Evolutionary conservation across 2,797 vertebrate genomes (phyloP), one percentile per base, ranked within the genome.

Genomic region (Pseudotriccus pelzelni): DNA sequence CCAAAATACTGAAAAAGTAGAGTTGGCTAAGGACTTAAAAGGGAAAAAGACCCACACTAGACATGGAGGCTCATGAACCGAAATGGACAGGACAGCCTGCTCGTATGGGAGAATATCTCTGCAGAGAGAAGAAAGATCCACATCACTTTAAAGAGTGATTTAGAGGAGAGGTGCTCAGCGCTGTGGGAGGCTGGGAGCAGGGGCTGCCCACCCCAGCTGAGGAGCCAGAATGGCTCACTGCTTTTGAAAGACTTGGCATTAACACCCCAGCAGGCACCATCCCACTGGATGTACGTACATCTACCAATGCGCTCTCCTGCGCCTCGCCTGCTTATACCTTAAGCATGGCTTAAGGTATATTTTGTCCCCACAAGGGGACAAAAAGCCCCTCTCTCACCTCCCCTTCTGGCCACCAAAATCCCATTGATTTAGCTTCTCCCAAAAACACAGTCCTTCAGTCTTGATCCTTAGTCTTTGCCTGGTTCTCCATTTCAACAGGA

Each of bases 271-370:
- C 1, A 60, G 68, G 46, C 74, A 78, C 36, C 1, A 0, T 24
- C 23, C 64, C 21, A 15, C 17, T 2, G 6, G 36, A 4, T 14
- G 58, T 1, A 10, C 32, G 46, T 59, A 36, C 55, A 23, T 59
- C 84, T 22, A 10, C 34, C 1, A 14, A 24, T 0, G 1, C 1
- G 7, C 28, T 21, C 72, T 66, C 74, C 36, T 0, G 0, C 15
- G 52, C 60, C 72, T 86, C 0, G 0, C 77, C 3, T 12, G 50
- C 39, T 55, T 17, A 8, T 1, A 36, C 41, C n/a, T 39, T 10
- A 20, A 12, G n/a, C 7, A 12, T 3, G 24, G 50, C 62, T 43
- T 47, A 47, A 13, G 46, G 23, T 47, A 47, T 47, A 47, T 47
- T 47, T 47, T 47, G 46, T 47, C 46, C 46, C 46, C 46, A 47